These are phyloP conservation scores for Platynereis dumerilii DNA, from an alignment of 2,888 invertebrate species.

Conservation along the genomic window DNA sequence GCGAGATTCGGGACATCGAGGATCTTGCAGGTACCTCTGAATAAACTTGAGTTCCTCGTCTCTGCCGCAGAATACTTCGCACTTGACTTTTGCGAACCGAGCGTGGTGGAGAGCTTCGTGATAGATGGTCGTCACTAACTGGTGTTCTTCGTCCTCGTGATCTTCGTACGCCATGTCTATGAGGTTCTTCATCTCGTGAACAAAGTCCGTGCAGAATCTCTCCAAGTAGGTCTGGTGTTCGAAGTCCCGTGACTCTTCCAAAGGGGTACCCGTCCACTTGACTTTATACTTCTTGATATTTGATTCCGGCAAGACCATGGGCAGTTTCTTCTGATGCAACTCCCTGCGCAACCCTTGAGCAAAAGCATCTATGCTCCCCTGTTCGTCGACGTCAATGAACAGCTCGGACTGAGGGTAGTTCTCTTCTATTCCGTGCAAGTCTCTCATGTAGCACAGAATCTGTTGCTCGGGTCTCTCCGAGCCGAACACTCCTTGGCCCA, in stretches of 20 bases:
- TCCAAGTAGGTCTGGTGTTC: slow-evolving; percentile 28
- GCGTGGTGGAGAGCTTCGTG: slow-evolving; percentile 36
- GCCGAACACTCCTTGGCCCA: slow-evolving; percentile 25
- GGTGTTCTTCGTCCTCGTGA: slow-evolving; percentile 1
- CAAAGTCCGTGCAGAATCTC: slow-evolving; percentile 30
- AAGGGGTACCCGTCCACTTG: slow-evolving; percentile 22
- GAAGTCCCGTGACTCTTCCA: slow-evolving; percentile 30
- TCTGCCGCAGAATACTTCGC: slow-evolving; percentile 37
- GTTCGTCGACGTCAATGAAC: slow-evolving; percentile 26
- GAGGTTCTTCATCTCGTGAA: slow-evolving; percentile 25
- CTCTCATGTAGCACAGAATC: slow-evolving; percentile 25
- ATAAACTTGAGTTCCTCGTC: slow-evolving; percentile 25
- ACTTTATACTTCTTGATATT: slow-evolving; percentile 23
- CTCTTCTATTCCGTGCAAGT: slow-evolving; percentile 15
- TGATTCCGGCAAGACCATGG: not conserved
- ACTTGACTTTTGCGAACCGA: slow-evolving; percentile 30
- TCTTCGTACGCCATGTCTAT: slow-evolving; percentile 14
- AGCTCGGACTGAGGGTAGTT: not conserved
- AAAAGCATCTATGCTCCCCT: slow-evolving; percentile 12
- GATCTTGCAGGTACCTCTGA: slow-evolving; percentile 21
- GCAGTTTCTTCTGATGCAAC: slow-evolving; percentile 21
- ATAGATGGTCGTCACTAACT: slow-evolving; percentile 17
- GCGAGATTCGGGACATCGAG: not conserved
- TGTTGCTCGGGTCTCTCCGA: slow-evolving; percentile 1
- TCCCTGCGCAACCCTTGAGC: slow-evolving; percentile 12